Evolutionary conservation across 92 coral and sea anemone genomes (phyloP).

Genomic region (Micromussa lordhowensis): DNA sequence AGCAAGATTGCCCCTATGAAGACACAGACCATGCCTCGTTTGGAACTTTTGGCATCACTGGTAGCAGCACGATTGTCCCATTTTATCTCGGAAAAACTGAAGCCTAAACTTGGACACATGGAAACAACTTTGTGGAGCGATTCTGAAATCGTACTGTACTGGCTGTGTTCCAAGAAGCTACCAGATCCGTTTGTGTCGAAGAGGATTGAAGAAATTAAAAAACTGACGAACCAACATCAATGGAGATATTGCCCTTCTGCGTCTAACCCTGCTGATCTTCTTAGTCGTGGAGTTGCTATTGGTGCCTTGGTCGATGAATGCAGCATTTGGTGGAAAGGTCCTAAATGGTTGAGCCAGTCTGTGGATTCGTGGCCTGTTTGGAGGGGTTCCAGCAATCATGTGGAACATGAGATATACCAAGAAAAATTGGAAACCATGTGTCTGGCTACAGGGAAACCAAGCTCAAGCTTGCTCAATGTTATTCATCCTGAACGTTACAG

Average conservation of each 20-base stretch:
- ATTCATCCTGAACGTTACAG: constrained; percentile 11
- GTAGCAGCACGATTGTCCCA: constrained; percentile 6
- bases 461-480: background rate
- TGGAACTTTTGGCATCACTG: constrained; percentile 36
- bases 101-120: constrained; percentile 20
- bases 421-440: background rate
- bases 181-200: background rate
- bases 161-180: background rate
- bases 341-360: constrained; percentile 16
- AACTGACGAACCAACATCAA: constrained; percentile 2
- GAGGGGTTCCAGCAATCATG: background rate
- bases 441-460: background rate
- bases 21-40: constrained; percentile 39
- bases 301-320: background rate
- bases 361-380: constrained; percentile 21
- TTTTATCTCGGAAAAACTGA: background rate
- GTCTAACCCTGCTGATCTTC: constrained; percentile 23
- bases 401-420: background rate
- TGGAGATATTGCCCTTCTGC: constrained; percentile 21
- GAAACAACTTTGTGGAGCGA: no score
- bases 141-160: no score
- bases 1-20: constrained; percentile 29
- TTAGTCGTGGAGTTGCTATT: constrained; percentile 3
- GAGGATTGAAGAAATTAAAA: constrained; percentile 22
- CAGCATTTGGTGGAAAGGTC: constrained; percentile 12